These are phyloP conservation scores for Arge pagana DNA, from an alignment of 2,888 invertebrate genomes.

Conservation along the genomic window DNA sequence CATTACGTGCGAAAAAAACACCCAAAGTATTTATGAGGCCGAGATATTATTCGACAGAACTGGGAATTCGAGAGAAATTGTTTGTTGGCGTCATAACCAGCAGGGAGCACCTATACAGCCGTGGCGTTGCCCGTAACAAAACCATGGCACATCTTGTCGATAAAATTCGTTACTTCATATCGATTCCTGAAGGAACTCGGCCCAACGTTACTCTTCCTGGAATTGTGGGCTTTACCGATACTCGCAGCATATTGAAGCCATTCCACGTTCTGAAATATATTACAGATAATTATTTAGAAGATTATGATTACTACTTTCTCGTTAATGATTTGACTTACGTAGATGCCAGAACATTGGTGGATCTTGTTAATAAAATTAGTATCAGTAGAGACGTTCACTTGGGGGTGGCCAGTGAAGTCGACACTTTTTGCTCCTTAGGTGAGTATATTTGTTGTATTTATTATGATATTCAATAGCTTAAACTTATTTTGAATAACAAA, in stretches of 20 bases:
- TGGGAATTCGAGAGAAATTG: slow-evolving; percentile 88
- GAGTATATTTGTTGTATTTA: slow-evolving; percentile 29
- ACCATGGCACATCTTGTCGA: slow-evolving; percentile 85
- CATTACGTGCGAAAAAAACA: slow-evolving; percentile 57
- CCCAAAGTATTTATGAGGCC: slow-evolving; percentile 77
- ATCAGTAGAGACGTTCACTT: slow-evolving; percentile 85
- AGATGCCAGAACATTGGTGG: slow-evolving; percentile 75
- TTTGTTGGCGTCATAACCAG: slow-evolving; percentile 86
- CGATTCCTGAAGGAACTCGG: slow-evolving; percentile 59
- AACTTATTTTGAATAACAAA: slow-evolving; percentile 25
- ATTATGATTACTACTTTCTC: slow-evolving; percentile 92
- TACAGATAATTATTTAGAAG: slow-evolving; percentile 84
- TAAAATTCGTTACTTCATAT: slow-evolving; percentile 81
- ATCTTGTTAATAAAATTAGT: slow-evolving; percentile 77
- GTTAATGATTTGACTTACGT: slow-evolving; percentile 84
- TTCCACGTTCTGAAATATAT: slow-evolving; percentile 90
- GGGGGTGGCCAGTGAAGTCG: slow-evolving; percentile 68
- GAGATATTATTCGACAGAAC: slow-evolving; percentile 92
- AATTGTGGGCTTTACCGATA: slow-evolving; percentile 87
- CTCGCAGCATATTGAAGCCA: slow-evolving; percentile 73
- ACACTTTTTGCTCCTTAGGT: slow-evolving; percentile 74
- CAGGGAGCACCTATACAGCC: slow-evolving; percentile 71
- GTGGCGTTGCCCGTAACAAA: slow-evolving; percentile 84
- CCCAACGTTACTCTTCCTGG: slow-evolving; percentile 66
- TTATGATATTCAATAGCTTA: slow-evolving; percentile 10